These are phyloP conservation scores for Hemithea aestivaria DNA, from an alignment of 2,888 invertebrate species.

Conservation along the genomic window DNA sequence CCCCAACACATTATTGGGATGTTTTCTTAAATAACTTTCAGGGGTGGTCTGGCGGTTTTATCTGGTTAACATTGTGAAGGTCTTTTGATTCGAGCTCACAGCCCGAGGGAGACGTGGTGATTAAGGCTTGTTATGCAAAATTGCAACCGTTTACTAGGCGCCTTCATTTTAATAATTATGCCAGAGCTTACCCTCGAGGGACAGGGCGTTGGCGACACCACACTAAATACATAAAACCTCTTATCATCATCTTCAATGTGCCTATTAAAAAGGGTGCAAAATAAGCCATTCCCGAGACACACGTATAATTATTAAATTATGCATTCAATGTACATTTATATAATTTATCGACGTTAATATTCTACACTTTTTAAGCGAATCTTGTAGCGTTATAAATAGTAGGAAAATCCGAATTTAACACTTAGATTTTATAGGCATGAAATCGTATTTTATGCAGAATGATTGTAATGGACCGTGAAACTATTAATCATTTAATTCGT, in stretches of 20 bases:
- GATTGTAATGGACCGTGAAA: slow-evolving; percentile 42
- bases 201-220: slow-evolving; percentile 29
- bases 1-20: slow-evolving; percentile 51
- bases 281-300: slow-evolving; percentile 24
- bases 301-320: too few species aligned
- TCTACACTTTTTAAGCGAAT: too few species aligned
- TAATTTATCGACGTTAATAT: slow-evolving; percentile 15
- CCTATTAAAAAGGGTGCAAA: slow-evolving; percentile 49
- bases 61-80: slow-evolving; percentile 18
- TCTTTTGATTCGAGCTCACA: slow-evolving; percentile 20
- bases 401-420: slow-evolving; percentile 23
- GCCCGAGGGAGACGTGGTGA: slow-evolving; percentile 34
- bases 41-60: slow-evolving; percentile 59
- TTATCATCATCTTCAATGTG: slow-evolving; percentile 36
- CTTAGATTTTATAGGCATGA: slow-evolving; percentile 20
- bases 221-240: slow-evolving; percentile 41
- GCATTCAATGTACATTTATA: slow-evolving; percentile 11
- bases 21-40: slow-evolving; percentile 61
- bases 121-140: slow-evolving; percentile 60
- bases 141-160: slow-evolving; percentile 39
- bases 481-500: slow-evolving; percentile 31
- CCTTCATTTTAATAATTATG: slow-evolving; percentile 37
- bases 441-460: slow-evolving; percentile 31
- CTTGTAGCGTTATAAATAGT: too few species aligned
- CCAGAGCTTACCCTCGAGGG: slow-evolving; percentile 28